These are phyloP conservation scores for Dicrurus megarhynchus DNA, from an alignment of 2,113 vertebrate species.

Conservation along the genomic window DNA sequence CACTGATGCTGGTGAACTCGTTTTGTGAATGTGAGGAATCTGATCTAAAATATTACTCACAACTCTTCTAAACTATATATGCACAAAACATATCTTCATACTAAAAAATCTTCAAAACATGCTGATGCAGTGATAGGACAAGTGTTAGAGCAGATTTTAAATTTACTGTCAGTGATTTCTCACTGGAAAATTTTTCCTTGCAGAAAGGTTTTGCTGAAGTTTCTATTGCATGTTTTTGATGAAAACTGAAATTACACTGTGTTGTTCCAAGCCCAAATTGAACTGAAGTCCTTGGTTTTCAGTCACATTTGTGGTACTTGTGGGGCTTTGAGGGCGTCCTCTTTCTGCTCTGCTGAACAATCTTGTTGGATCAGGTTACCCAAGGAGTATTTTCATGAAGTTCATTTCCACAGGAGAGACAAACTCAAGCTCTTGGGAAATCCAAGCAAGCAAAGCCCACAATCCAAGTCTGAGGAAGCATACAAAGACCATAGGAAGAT, in stretches of 20 bases:
- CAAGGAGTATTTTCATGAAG: neutral
- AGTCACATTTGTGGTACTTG: neutral
- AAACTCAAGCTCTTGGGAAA: neutral
- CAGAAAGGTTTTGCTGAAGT: neutral
- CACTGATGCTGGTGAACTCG: neutral
- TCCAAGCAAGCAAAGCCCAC: neutral
- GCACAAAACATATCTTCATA: neutral
- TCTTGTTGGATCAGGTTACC: neutral
- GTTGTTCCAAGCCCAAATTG: neutral
- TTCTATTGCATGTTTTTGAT: neutral
- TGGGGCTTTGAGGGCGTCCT: neutral
- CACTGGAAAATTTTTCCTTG: neutral
- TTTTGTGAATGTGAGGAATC: neutral
- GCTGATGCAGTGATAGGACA: neutral
- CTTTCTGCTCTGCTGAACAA: neutral
- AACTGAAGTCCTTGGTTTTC: neutral
- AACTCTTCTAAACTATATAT: neutral
- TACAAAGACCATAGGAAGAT: neutral
- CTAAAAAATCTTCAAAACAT: neutral
- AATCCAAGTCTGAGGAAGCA: neutral
- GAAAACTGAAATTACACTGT: neutral
- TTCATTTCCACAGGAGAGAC: neutral
- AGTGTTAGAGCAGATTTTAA: neutral
- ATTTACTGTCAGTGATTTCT: neutral
- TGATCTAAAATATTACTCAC: neutral